Evolutionary conservation across 2,113 vertebrate species (phyloP).

Genomic region (Kobus ellipsiprymnus): DNA sequence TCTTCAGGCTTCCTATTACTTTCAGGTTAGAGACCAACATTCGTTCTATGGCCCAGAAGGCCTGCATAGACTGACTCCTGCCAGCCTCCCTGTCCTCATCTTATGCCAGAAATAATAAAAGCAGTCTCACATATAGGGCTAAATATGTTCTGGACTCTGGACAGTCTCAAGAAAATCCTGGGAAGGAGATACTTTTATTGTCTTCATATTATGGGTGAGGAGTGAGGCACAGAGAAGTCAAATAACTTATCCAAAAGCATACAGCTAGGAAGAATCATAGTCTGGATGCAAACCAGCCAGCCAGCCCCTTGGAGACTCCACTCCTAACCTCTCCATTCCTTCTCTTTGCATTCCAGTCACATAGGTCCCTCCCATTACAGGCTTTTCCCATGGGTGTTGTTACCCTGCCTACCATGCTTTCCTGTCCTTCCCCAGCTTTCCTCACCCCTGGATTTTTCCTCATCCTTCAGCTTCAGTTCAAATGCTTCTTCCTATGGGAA

Average conservation of each 20-base stretch:
- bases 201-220: neutral
- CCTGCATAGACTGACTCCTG: neutral
- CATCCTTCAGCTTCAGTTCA: neutral
- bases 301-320: neutral
- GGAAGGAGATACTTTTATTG: neutral
- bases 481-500: neutral
- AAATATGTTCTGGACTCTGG: neutral
- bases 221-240: neutral
- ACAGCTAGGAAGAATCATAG: neutral
- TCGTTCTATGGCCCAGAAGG: neutral
- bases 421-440: no score
- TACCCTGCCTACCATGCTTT: rapidly evolving
- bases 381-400: no score
- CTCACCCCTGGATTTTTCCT: neutral
- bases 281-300: neutral
- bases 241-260: neutral
- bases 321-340: neutral
- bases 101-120: neutral
- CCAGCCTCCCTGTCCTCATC: neutral
- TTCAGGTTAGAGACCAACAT: neutral
- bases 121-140: neutral
- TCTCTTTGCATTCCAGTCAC: neutral
- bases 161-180: neutral
- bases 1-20: neutral
- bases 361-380: rapidly evolving